phyloP scores from a whole-genome alignment of 64 coral and sea anemone species.

The Pocillopora damicornis region DNA sequence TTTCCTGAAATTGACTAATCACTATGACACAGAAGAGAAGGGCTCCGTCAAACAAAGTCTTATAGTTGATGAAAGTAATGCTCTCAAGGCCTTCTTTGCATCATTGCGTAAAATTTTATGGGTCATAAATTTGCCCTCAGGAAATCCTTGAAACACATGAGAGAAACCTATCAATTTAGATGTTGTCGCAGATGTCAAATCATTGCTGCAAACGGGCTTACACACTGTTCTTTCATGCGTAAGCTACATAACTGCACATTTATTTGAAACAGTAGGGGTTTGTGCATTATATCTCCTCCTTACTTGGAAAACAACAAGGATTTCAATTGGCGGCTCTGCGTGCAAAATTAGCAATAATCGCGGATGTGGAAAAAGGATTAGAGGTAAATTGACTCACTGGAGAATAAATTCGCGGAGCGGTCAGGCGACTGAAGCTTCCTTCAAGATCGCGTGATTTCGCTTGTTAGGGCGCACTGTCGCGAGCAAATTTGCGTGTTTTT shows the following conservation, averaged over 20 bases:
- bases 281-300: not conserved
- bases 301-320: not conserved
- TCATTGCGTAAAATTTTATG: not conserved
- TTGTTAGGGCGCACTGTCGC: not conserved
- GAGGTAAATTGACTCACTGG: not conserved
- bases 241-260: not conserved
- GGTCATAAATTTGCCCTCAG: not conserved
- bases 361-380: not conserved
- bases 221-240: not conserved
- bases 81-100: not conserved
- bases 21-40: not conserved
- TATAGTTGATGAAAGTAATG: not conserved
- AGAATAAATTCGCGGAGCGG: not conserved
- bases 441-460: not conserved
- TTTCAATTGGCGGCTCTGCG: not conserved
- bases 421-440: not conserved
- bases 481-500: not conserved
- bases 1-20: too few species aligned
- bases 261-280: not conserved
- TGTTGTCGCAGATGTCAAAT: not conserved
- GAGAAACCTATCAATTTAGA: not conserved
- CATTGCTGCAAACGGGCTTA: not conserved
- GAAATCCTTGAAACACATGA: not conserved
- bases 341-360: not conserved
- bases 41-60: not conserved